phyloP scores from a whole-genome alignment of 1,140 invertebrate genomes.

The Bradynema listronoti region DNA sequence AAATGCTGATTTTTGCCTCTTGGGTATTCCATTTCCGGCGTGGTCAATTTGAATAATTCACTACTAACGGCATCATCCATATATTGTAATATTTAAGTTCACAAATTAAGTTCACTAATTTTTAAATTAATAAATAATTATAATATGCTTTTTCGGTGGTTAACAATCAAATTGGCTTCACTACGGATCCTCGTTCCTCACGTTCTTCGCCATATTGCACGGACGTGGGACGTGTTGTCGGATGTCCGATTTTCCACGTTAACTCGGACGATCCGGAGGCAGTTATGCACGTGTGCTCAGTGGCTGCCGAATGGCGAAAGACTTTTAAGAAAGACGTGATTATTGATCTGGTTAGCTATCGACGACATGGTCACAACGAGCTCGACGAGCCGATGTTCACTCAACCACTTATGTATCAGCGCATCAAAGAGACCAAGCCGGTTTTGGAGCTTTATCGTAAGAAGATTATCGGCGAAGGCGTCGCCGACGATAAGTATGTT shows the following conservation, averaged over 20 bases:
- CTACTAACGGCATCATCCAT: too few relatives aligned
- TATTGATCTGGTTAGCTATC: constrained; percentile 91
- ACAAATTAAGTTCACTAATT: too few relatives aligned
- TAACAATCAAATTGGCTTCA: constrained; percentile 69
- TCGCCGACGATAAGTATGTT: constrained; percentile 80
- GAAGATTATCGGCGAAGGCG: constrained; percentile 76
- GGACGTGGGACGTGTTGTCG: constrained; percentile 94
- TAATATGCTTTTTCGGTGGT: too few relatives aligned
- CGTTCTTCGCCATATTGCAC: constrained; percentile 97
- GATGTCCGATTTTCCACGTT: constrained; percentile 98
- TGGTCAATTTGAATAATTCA: too few relatives aligned
- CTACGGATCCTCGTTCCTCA: constrained; percentile 90
- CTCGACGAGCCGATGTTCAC: constrained; percentile 99
- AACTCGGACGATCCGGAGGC: constrained; percentile 97
- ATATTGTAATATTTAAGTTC: too few relatives aligned
- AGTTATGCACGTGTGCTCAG: constrained; percentile 73
- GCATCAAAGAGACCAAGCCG: constrained; percentile 76
- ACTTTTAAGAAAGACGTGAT: constrained; percentile 97
- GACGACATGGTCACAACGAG: constrained; percentile 96
- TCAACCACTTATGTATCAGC: constrained; percentile 96
- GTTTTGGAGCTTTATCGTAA: constrained; percentile 79
- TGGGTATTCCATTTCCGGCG: too few relatives aligned
- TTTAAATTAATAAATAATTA: too few relatives aligned
- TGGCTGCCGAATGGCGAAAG: constrained; percentile 93
- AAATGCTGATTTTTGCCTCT: too few relatives aligned